phyloP scores from a whole-genome alignment of 1,140 invertebrate genomes.

The Himalopsyche phryganea region DNA sequence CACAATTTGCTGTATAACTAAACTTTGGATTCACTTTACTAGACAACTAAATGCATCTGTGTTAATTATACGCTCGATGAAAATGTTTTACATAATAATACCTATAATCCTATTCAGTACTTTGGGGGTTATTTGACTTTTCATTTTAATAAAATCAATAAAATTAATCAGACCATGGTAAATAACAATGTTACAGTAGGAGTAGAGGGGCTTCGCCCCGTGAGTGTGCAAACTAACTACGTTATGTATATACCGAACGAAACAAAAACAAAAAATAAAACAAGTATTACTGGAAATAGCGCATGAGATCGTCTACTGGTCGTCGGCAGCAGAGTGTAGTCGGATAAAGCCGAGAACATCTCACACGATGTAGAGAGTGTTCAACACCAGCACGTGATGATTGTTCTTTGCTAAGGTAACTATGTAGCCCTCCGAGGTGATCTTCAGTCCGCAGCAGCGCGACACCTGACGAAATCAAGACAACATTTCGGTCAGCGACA shows the following conservation, averaged over 20 bases:
- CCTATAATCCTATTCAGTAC: constrained; percentile 48
- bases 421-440: constrained; percentile 93
- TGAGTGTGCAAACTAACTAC: constrained; percentile 29
- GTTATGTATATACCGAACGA: constrained; percentile 34
- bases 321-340: constrained; percentile 45
- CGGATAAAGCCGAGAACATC: constrained; percentile 39
- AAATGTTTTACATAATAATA: constrained; percentile 34
- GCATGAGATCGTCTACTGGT: constrained; percentile 44
- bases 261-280: constrained; percentile 49
- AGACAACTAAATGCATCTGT: constrained; percentile 54
- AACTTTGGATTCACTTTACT: constrained; percentile 54
- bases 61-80: constrained; percentile 31
- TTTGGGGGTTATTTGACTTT: constrained; percentile 40
- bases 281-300: constrained; percentile 51
- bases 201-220: constrained; percentile 22
- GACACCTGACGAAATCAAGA: too few relatives aligned
- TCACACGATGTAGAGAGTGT: constrained; percentile 91
- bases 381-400: constrained; percentile 93
- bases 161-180: constrained; percentile 35
- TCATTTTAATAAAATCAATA: constrained; percentile 32
- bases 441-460: constrained; percentile 94
- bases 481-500: too few relatives aligned
- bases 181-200: constrained; percentile 31
- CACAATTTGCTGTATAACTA: constrained; percentile 44
- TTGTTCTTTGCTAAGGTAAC: constrained; percentile 98